phyloP scores from a whole-genome alignment of 2,797 vertebrate genomes.

The Spatula clypeata region DNA sequence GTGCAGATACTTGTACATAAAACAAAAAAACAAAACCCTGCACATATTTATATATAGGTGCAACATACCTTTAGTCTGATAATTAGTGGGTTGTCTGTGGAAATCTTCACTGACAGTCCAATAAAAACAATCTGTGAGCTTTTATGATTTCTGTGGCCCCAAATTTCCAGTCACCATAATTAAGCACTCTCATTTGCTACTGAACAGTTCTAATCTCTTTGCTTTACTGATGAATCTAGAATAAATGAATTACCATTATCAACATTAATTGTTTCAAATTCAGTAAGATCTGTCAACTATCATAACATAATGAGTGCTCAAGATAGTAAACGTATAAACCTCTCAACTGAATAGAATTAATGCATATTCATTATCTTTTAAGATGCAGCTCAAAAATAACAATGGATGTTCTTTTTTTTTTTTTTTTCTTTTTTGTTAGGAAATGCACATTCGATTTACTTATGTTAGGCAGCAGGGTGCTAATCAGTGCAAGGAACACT shows the following conservation, averaged over 20 bases:
- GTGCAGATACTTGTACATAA: not conserved
- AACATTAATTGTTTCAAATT: constrained; percentile 69
- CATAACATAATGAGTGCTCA: constrained; percentile 53
- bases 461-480: constrained; percentile 35
- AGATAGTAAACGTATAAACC: constrained; percentile 46
- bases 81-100: not conserved
- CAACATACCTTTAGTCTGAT: not conserved
- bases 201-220: constrained; percentile 68
- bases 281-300: constrained; percentile 66
- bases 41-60: not conserved
- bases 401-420: not conserved
- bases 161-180: constrained; percentile 26
- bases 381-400: constrained; percentile 54
- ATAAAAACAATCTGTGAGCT: not conserved
- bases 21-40: not conserved
- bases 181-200: constrained; percentile 45
- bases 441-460: constrained; percentile 22
- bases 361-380: constrained; percentile 67
- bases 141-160: not conserved
- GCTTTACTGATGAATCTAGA: constrained; percentile 67
- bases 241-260: constrained; percentile 72
- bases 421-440: constrained; percentile 30
- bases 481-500: constrained; percentile 38
- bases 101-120: not conserved
- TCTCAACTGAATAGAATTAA: constrained; percentile 52